phyloP scores from a whole-genome alignment of 2,113 vertebrate species.

The Chlorocebus sabaeus region DNA sequence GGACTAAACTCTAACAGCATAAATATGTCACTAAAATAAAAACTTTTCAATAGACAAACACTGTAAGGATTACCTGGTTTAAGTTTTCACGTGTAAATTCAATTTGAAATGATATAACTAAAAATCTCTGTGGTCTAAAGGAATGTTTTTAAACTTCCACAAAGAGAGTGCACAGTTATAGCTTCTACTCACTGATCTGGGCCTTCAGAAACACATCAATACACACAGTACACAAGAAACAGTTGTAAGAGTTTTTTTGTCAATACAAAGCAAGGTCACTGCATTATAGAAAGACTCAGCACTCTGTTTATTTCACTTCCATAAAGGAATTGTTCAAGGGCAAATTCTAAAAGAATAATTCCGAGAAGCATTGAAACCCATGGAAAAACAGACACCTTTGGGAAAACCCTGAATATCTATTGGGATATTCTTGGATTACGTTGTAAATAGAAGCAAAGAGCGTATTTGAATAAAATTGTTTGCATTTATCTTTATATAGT shows the following conservation, averaged over 20 bases:
- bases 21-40: conserved; percentile 66
- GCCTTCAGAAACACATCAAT: conserved; percentile 76
- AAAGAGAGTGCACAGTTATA: conserved; percentile 49
- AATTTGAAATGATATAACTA: conserved; percentile 75
- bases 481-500: not conserved
- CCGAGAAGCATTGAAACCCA: not conserved
- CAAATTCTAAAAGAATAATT: conserved; percentile 42
- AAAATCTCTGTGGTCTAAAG: conserved; percentile 71
- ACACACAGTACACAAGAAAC: conserved; percentile 69
- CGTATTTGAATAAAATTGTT: not conserved
- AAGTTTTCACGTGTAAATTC: conserved; percentile 66
- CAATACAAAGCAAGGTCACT: conserved; percentile 79
- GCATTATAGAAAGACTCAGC: conserved; percentile 51
- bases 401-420: not conserved
- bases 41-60: conserved; percentile 65
- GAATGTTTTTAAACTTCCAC: conserved; percentile 61
- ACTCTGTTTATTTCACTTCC: conserved; percentile 49
- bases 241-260: conserved; percentile 73
- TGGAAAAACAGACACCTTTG: not conserved
- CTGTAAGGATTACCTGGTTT: conserved; percentile 71
- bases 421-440: not conserved
- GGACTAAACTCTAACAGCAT: conserved; percentile 48
- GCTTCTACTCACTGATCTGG: conserved; percentile 37
- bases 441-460: not conserved
- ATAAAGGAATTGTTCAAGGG: conserved; percentile 62